Evolutionary conservation across 1,140 invertebrate genomes (phyloP).

Genomic region (Frieseomelitta varia): DNA sequence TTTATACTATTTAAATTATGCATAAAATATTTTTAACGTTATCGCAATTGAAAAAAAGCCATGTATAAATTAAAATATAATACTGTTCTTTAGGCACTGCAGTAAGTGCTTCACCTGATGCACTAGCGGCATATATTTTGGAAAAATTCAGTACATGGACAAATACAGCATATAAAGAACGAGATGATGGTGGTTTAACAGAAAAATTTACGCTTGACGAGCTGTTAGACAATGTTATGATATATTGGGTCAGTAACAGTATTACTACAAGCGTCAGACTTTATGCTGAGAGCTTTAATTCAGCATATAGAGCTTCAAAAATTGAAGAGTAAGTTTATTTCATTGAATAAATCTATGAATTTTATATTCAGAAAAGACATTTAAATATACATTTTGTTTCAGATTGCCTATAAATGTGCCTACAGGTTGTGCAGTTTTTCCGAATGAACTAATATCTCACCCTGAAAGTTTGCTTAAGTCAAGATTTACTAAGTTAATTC

Average conservation of each 20-base stretch:
- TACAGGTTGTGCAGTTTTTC: constrained; percentile 85
- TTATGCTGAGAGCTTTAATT: constrained; percentile 86
- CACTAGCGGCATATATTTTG: constrained; percentile 91
- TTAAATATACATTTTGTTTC: constrained; percentile 63
- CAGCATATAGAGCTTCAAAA: constrained; percentile 72
- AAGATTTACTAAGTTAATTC: constrained; percentile 86
- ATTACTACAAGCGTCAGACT: constrained; percentile 90
- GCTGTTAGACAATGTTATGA: constrained; percentile 93
- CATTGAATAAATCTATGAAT: neutral
- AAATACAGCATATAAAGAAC: constrained; percentile 83
- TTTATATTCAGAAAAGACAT: neutral
- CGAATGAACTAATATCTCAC: constrained; percentile 84
- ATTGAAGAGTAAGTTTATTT: constrained; percentile 81
- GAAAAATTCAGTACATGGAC: constrained; percentile 94
- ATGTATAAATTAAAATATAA: neutral
- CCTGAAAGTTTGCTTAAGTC: constrained; percentile 84
- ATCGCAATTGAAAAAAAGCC: too few relatives aligned
- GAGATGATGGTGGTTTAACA: constrained; percentile 88
- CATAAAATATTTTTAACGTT: too few relatives aligned
- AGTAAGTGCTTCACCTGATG: constrained; percentile 87
- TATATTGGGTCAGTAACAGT: constrained; percentile 91
- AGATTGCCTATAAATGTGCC: constrained; percentile 86
- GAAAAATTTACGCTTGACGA: constrained; percentile 87
- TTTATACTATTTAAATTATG: too few relatives aligned
- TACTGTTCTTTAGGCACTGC: constrained; percentile 81